Base-by-base conservation (phyloP, 2,797 vertebrate genomes). In the Eutrigla gurnardus region DNA sequence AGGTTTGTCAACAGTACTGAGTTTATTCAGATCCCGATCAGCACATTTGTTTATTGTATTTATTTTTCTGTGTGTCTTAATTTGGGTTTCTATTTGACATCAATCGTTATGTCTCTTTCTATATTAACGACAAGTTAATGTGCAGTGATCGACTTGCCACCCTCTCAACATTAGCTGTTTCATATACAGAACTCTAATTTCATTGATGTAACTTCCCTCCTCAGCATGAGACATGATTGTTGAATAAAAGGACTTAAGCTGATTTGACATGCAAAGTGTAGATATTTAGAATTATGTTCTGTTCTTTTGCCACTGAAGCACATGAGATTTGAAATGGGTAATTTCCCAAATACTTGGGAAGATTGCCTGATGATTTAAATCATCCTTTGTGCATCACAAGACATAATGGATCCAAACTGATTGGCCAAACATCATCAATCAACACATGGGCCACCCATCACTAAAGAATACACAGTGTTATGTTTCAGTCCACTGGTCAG, bases 51-150 rank as follows among this genome's bases (percentile, higher is more conserved):
- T 12, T 58, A 13, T 35, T 58, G 35, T 43, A 42, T 39, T 65
- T 17, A 5, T 33, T 7, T 58, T 17, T 33, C 8, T 46, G 36
- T 49, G 9, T 52, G 33, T 53, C 13, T 58, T 57, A 7, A 55
- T 77, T 65, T 64, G 39, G 4, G 1, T 65, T 55, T 7, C 1
- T 61, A 4, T 62, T 62, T 63, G 18, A 58, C 25, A 50, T 75
- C 73, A 25, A 25, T 66, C 0, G 63, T 63, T 70, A 52, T 9
- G 7, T 6, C 46, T 50, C n/a, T 36, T 17, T 47, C 36, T 46
- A 6, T 68, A 12, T 47, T 58, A 52, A 49, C 45, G 37, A 15
- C 5, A 39, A 55, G 35, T 25, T 55, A 77, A 65, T 33, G 37
- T 47, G 7, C 63, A 35, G 43, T 4, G 35, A 36, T 37, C 54